Percentiles rank a stretch among this genome's conserved stretches.
Evolutionary conservation across 2,113 vertebrate species (phyloP).

Genomic region (Capreolus pygargus): DNA sequence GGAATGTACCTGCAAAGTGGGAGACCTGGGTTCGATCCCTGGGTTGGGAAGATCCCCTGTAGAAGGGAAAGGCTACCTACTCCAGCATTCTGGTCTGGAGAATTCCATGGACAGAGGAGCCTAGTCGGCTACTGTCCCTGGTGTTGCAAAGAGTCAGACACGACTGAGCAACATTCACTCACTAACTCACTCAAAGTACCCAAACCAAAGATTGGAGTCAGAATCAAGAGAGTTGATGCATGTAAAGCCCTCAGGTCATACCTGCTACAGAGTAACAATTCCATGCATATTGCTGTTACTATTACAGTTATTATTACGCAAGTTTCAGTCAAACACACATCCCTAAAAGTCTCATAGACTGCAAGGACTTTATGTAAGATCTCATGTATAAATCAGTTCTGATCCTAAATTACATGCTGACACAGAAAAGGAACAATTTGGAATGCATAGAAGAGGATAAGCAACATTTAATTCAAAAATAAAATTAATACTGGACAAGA

Average conservation of each 20-base stretch:
- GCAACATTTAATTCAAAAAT: not conserved
- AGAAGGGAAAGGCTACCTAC: not conserved
- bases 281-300: not conserved
- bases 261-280: not conserved
- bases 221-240: not conserved
- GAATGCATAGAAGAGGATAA: not conserved
- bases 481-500: not conserved
- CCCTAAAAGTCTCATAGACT: not conserved
- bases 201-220: not conserved
- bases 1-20: not conserved
- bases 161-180: not conserved
- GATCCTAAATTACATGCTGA: not conserved
- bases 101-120: not conserved
- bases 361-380: too few relatives aligned
- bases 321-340: not conserved
- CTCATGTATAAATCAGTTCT: not conserved
- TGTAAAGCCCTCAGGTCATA: not conserved
- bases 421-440: not conserved
- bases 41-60: not conserved
- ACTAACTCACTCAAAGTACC: not conserved
- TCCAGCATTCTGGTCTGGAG: not conserved
- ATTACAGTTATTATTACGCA: not conserved
- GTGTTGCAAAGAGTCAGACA: not conserved
- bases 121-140: not conserved
- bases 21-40: not conserved